A percentile compares a stretch with the other conserved stretches of the same genome.
These are phyloP conservation scores for Latrodectus geometricus DNA, from an alignment of 1,140 invertebrate genomes.

Conservation along the genomic window DNA sequence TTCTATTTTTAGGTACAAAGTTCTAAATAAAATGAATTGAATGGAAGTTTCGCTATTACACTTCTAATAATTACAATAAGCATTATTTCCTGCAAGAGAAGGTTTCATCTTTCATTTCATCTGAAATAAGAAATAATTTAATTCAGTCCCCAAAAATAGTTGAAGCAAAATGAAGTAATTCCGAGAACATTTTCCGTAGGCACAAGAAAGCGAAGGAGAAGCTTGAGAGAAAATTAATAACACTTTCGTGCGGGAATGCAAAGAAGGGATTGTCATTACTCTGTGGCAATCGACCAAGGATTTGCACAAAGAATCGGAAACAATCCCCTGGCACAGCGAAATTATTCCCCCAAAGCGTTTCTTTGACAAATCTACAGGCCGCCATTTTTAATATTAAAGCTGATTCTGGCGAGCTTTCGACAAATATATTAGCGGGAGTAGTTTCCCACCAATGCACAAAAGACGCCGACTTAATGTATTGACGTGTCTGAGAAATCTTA, in stretches of 20 bases:
- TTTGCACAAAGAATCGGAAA: slow-evolving; percentile 11
- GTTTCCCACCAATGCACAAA: not conserved
- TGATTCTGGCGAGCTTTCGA: not conserved
- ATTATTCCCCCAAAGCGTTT: slow-evolving; percentile 16
- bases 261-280: slow-evolving; percentile 29
- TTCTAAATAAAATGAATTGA: too few relatives aligned
- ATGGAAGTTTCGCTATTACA: too few relatives aligned
- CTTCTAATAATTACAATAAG: too few relatives aligned
- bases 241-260: slow-evolving; percentile 16
- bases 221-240: slow-evolving; percentile 12
- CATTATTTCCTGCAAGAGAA: too few relatives aligned
- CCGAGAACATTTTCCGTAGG: not conserved
- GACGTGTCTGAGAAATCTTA: slow-evolving; percentile 3
- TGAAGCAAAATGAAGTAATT: slow-evolving; percentile 29
- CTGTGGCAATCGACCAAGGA: slow-evolving; percentile 10
- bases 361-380: slow-evolving; percentile 23
- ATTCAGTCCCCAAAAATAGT: not conserved
- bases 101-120: too few relatives aligned
- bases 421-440: not conserved
- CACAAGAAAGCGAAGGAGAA: not conserved
- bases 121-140: too few relatives aligned
- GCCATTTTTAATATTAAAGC: slow-evolving; percentile 33
- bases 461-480: slow-evolving; percentile 6
- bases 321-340: not conserved
- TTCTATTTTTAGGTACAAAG: too few relatives aligned